Evolutionary conservation across 1,140 invertebrate species (phyloP), one percentile per base, ranked within the genome.

Genomic region (Melanaphis sacchari): DNA sequence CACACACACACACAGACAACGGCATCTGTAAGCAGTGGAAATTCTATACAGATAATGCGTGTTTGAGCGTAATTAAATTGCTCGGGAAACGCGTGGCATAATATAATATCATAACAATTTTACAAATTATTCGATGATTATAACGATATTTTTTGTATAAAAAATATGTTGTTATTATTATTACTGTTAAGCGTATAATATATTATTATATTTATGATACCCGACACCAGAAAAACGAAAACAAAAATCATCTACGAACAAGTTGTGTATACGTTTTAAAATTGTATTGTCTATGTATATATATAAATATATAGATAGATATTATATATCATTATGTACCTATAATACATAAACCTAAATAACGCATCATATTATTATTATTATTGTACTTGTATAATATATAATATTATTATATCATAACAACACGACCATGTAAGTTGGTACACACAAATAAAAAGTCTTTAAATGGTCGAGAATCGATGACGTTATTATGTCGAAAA

Each of bases 11-110:
- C 59, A 76, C 5, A 76, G 15, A 76, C 59, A 36, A 31, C 26
- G 41, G n/a, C 31, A 36, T 43, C 26, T n/a, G 31, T 59, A 31
- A 3, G 22, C 15, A 76, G 11, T 76, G 31, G 59, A 76, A 76
- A 76, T 76, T 76, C 31, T 76, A n/a, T 66, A 18, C n/a, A n/a
- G 59, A 76, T 76, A 76, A 76, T 40, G 24, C 82, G 82, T 84
- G 36, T 84, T 84, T 84, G 82, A 40, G 21, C 82, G 38, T 84
- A 84, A 84, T 84, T 84, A 84, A 40, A 84, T 26, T n/a, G 59
- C 31, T n/a, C 59, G 59, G 59, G 59, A 76, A 76, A 76, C 31
- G 31, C 59, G 31, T 4, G 11, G 15, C 31, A 76, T 76, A 76
- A 76, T 36, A 66, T 31, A 6, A n/a, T 66, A 66, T 66, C n/a